Conservation (phyloP, 2,113 vertebrate species). For the Tachysurus vachellii region DNA sequence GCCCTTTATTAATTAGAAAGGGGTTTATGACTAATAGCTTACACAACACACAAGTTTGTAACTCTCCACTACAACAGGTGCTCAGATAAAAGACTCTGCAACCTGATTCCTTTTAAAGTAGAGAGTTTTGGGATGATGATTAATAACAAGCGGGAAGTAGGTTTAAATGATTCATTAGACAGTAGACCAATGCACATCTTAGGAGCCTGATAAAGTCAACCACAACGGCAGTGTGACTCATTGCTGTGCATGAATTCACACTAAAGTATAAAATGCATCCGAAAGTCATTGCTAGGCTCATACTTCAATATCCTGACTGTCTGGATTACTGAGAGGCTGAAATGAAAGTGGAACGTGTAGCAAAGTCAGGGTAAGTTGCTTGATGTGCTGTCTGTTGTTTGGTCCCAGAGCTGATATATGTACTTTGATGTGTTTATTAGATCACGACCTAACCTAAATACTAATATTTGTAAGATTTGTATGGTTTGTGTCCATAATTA, state of each 20-base stretch:
- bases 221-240: constrained; percentile 20
- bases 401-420: not conserved
- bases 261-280: not conserved
- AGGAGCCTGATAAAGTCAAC: constrained; percentile 15
- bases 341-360: not conserved
- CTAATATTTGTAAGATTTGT: not conserved
- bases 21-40: constrained; percentile 21
- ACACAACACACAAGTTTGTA: not conserved
- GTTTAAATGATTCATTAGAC: constrained; percentile 43
- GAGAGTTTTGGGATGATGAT: constrained; percentile 36
- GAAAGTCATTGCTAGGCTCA: constrained; percentile 1
- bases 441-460: not conserved
- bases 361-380: not conserved
- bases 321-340: not conserved
- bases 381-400: not conserved
- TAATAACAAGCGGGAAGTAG: constrained; percentile 37
- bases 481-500: not conserved
- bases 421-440: not conserved
- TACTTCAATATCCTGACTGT: not conserved
- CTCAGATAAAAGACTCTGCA: constrained; percentile 32
- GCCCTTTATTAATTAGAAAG: constrained; percentile 23
- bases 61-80: constrained; percentile 43
- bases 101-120: constrained; percentile 26
- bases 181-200: constrained; percentile 28
- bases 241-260: not conserved